phyloP scores from a whole-genome alignment of 2,888 invertebrate species.

The Andrena hattorfiana region DNA sequence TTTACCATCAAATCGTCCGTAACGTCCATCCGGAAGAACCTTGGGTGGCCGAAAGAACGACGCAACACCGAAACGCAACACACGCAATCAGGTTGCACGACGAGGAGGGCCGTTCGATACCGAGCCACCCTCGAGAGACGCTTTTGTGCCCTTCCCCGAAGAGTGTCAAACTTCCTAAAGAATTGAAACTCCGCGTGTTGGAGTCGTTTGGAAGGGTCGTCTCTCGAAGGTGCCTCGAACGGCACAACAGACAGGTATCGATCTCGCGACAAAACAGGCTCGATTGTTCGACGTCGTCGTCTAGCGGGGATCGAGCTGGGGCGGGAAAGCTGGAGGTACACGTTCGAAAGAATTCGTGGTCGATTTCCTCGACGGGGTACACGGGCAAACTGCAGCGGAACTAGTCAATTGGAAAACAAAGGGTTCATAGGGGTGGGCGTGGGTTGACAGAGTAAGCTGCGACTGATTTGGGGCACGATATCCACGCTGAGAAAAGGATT shows the following conservation, averaged over 20 bases:
- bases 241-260: constrained; percentile 54
- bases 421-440: not conserved
- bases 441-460: not conserved
- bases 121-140: constrained; percentile 38
- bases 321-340: not conserved
- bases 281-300: constrained; percentile 52
- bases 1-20: constrained; percentile 38
- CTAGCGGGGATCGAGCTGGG: constrained; percentile 28
- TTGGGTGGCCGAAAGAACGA: constrained; percentile 44
- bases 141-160: not conserved
- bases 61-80: constrained; percentile 70
- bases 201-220: not conserved
- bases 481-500: constrained; percentile 8
- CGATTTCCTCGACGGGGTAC: not conserved
- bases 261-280: constrained; percentile 49
- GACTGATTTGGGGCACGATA: not conserved
- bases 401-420: not conserved
- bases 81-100: constrained; percentile 66
- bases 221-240: constrained; percentile 46
- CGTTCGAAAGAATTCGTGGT: not conserved
- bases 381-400: not conserved
- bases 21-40: constrained; percentile 34
- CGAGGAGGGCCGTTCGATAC: constrained; percentile 31
- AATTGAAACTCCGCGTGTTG: not conserved
- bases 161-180: not conserved